Evolutionary conservation across 1,140 invertebrate genomes (phyloP).

Genomic region (Drosophila elegans): DNA sequence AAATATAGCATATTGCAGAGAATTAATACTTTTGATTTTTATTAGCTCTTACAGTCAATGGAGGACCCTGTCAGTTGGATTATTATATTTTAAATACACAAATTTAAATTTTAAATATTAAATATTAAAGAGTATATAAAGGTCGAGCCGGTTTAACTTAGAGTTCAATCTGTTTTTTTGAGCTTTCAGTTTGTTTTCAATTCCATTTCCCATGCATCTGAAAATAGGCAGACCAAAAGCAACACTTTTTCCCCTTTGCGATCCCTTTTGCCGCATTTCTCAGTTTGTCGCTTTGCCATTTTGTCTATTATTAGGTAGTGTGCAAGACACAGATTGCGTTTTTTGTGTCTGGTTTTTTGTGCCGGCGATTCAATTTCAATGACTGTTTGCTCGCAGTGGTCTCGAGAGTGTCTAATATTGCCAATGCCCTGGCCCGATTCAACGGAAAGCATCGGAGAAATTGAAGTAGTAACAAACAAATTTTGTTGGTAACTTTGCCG

Average conservation of each 20-base stretch:
- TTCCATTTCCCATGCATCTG: constrained; percentile 46
- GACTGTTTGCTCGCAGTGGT: constrained; percentile 18
- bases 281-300: constrained; percentile 42
- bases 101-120: no score
- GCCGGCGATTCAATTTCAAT: constrained; percentile 47
- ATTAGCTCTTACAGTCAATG: no score
- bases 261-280: constrained; percentile 10
- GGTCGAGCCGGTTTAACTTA: not conserved
- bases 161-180: constrained; percentile 1
- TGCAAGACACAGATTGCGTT: constrained; percentile 40
- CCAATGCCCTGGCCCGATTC: not conserved
- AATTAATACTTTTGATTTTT: no score
- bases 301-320: constrained; percentile 48
- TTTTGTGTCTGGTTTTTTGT: constrained; percentile 10
- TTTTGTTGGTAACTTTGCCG: no score
- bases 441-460: not conserved
- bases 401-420: not conserved
- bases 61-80: no score
- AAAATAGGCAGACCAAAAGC: constrained; percentile 16
- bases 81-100: no score
- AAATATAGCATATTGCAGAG: no score
- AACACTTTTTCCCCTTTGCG: constrained; percentile 26
- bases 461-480: not conserved
- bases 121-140: not conserved
- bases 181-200: constrained; percentile 44